Base-by-base conservation (phyloP, 2,113 vertebrate genomes). In the Albula glossodonta region DNA sequence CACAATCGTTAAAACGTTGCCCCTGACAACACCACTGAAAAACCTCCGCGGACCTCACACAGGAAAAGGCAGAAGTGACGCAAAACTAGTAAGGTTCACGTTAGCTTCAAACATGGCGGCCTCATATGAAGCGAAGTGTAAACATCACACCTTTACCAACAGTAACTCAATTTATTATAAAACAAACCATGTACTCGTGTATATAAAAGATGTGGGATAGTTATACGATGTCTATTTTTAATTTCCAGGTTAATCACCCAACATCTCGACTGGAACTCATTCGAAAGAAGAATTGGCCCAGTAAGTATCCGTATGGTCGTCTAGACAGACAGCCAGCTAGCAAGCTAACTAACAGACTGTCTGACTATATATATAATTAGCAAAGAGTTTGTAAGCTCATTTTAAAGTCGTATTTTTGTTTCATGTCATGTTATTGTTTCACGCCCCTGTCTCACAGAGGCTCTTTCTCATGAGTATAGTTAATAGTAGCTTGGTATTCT, bases 171-270 rank as follows among this genome's bases (percentile, higher is more conserved):
- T 93, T 89, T 90, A 91, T 91, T 91, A 88, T 94, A 90, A 90
- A 84, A 90, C 87, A 87, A 91, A 95, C 93, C 90, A 93, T 94
- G 92, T 94, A 86, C 88, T 91, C 85, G 87, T 86, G 82, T 93
- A 84, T 92, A 84, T 90, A 88, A 87, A 82, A 85, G 87, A 91
- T 81, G 85, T 89, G 83, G 88, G 49, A 17, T 89, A 85, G 91
- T 95, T 87, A 94, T 88, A 90, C 91, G 88, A 91, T 95, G 89
- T 95, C 87, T 95, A 94, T 95, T 90, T 92, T 94, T 89, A 93
- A 93, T 92, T 95, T 95, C 87, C 94, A 95, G 94, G 93, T 94
- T 86, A 87, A 89, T 74, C 90, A 86, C 88, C 84, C 49, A 83
- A 82, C 85, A 89, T 49, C 85, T 86, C 80, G 89, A 88, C 19